Percentiles rank a stretch among this genome's conserved stretches.
phyloP scores from a whole-genome alignment of 2,797 vertebrate genomes.

The Pseudochaenichthys georgianus region DNA sequence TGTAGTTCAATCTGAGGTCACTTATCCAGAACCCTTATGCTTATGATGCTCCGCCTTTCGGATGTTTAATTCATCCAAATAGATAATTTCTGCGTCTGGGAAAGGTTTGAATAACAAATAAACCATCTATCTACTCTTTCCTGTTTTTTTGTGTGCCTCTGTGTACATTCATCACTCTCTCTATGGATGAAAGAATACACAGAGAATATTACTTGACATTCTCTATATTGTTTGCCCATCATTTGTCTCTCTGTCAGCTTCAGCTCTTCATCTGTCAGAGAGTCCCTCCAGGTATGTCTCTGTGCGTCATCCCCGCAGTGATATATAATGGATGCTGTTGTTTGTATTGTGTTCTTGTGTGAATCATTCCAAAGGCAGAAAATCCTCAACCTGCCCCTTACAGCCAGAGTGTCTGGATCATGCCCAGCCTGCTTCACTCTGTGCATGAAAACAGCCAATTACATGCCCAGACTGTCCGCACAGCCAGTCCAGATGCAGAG shows the following conservation, averaged over 20 bases:
- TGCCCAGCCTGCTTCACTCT: constrained; percentile 20
- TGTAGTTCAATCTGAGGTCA: constrained; percentile 6
- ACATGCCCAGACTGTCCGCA: constrained; percentile 39
- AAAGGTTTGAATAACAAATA: constrained; percentile 31
- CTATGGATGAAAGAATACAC: constrained; percentile 9
- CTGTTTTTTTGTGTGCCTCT: neutral
- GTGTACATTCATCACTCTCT: constrained; percentile 25
- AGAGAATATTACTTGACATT: neutral
- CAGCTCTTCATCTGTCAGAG: neutral
- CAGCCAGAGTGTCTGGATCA: constrained; percentile 29
- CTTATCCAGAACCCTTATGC: neutral
- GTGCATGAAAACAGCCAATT: constrained; percentile 76
- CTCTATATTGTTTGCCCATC: constrained; percentile 8
- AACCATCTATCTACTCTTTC: constrained; percentile 14
- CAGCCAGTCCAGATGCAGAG: constrained; percentile 36
- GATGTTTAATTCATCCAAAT: constrained; percentile 38
- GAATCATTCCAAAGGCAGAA: constrained; percentile 34
- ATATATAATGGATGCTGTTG: constrained; percentile 41
- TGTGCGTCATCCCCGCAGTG: neutral
- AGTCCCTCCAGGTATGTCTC: constrained; percentile 1
- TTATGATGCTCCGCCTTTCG: neutral
- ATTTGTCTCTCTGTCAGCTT: neutral
- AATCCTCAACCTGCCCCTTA: constrained; percentile 35
- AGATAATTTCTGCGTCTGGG: constrained; percentile 21
- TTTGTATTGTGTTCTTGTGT: constrained; percentile 40